Evolutionary conservation across 2,888 invertebrate species (phyloP).

Genomic region (Epinotia bilunana): DNA sequence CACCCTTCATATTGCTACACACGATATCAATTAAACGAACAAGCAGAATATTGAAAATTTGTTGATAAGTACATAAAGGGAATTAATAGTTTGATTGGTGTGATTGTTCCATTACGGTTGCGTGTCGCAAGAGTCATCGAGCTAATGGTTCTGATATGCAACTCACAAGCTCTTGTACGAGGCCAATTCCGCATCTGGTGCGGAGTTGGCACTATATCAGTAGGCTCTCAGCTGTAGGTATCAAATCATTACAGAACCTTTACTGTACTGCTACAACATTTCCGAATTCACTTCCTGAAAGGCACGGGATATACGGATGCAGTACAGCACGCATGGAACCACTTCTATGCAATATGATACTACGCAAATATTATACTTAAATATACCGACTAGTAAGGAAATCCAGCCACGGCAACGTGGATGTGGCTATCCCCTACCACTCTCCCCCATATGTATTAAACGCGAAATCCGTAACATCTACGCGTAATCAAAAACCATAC

Average conservation of each 20-base stretch:
- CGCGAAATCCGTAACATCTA: not conserved
- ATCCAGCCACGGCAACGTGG: too few species aligned
- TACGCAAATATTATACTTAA: too few species aligned
- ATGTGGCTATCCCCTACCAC: not conserved
- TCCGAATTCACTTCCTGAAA: too few species aligned
- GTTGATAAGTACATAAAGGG: not conserved
- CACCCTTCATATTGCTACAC: not conserved
- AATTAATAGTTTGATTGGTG: conserved; percentile 3
- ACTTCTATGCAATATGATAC: too few species aligned
- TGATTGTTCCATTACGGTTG: conserved; percentile 14
- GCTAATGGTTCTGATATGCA: not conserved
- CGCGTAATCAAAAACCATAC: not conserved
- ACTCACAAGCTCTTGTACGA: not conserved
- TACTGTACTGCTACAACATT: too few species aligned
- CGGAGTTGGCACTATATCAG: too few species aligned
- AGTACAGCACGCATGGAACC: too few species aligned
- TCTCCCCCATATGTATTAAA: not conserved
- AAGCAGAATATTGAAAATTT: not conserved
- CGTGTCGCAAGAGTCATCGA: conserved; percentile 7
- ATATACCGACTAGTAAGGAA: too few species aligned
- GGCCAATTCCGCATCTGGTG: too few species aligned
- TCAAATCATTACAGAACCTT: too few species aligned
- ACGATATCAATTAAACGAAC: not conserved
- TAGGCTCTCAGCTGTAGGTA: too few species aligned
- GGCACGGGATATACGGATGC: too few species aligned